A percentile compares a stretch with the other conserved stretches of the same genome.
Conservation (phyloP, 2,113 vertebrate genomes). For the Albula glossodonta region DNA sequence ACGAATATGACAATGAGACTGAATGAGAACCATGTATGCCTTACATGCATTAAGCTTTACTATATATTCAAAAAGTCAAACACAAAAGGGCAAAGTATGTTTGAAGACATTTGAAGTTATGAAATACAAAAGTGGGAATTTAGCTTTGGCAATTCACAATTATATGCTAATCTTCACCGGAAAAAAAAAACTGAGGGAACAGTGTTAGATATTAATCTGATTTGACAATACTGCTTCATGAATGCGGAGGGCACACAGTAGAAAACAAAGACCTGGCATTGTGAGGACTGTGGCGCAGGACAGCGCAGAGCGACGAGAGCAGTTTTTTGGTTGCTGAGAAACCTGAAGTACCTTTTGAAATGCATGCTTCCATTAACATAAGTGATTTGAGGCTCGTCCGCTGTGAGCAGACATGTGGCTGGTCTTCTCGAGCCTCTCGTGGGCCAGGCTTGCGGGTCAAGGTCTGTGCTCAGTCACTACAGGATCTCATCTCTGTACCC, state of each 20-base stretch:
- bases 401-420: not conserved
- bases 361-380: not conserved
- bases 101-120: no score
- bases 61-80: no score
- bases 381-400: not conserved
- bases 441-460: not conserved
- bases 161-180: no score
- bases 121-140: no score
- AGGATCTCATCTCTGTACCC: not conserved
- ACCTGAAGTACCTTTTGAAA: not conserved
- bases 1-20: no score
- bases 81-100: no score
- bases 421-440: not conserved
- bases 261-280: not conserved
- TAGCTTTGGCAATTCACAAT: no score
- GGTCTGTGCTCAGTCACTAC: not conserved
- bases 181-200: not conserved
- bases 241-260: not conserved
- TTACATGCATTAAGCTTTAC: no score
- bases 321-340: not conserved
- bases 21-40: no score
- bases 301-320: not conserved
- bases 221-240: not conserved
- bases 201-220: not conserved
- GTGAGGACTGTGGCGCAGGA: not conserved